Percentiles rank a stretch among this genome's conserved stretches.
Evolutionary conservation across 2,113 vertebrate genomes (phyloP).

Genomic region (Climacteris rufus): DNA sequence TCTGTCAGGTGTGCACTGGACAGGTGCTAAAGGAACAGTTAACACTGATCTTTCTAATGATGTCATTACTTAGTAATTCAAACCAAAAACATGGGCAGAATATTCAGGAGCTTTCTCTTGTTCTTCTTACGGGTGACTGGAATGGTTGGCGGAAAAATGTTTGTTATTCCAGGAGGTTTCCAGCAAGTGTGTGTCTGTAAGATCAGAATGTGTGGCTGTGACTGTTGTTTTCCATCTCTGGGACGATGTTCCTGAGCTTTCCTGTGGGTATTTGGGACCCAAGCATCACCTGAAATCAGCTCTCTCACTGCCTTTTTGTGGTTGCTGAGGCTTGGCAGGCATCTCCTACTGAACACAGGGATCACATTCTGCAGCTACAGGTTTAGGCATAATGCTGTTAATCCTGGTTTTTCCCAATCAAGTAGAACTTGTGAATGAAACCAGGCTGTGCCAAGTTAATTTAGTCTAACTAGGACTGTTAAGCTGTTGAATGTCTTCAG

Average conservation of each 20-base stretch:
- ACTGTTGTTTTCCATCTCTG: background rate
- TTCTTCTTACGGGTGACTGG: background rate
- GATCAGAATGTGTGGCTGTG: background rate
- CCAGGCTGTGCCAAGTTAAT: background rate
- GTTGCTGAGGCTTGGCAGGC: background rate
- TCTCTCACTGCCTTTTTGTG: background rate
- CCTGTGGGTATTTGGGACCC: background rate
- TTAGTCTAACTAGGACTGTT: background rate
- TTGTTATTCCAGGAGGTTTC: background rate
- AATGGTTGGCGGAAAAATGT: background rate
- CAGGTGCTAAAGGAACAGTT: conserved; percentile 56
- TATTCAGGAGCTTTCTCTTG: background rate
- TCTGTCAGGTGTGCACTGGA: conserved; percentile 51
- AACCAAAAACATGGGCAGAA: background rate
- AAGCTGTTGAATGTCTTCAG: background rate
- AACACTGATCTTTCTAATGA: background rate
- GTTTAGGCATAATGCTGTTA: background rate
- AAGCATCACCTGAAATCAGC: background rate
- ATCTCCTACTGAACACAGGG: background rate
- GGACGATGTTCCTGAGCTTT: background rate
- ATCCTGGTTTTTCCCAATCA: background rate
- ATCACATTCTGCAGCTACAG: background rate
- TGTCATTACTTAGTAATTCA: conserved; percentile 31
- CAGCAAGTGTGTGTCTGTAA: background rate
- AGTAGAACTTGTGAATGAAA: background rate